phyloP scores from a whole-genome alignment of 2,113 vertebrate genomes.

The Turnix velox region DNA sequence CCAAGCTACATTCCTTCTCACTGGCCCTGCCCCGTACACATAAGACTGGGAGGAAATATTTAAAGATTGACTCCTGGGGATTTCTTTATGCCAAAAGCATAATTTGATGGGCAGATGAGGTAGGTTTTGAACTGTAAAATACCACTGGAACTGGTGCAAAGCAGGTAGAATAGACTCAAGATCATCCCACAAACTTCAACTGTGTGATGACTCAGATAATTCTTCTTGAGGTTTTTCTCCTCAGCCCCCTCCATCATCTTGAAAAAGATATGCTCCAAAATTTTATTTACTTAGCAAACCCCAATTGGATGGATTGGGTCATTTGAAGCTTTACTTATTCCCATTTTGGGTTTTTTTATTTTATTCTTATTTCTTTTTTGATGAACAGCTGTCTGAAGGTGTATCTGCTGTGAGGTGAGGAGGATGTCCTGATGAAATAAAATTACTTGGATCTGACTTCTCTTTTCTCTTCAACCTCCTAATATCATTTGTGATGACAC shows the following conservation, averaged over 20 bases:
- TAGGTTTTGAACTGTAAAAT: background rate
- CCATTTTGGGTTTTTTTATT: background rate
- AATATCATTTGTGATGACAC: background rate
- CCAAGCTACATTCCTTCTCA: background rate
- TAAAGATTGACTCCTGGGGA: background rate
- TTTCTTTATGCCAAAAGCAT: background rate
- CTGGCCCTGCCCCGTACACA: background rate
- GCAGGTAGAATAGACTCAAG: background rate
- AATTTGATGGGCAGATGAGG: background rate
- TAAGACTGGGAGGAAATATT: background rate
- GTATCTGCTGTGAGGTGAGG: background rate
- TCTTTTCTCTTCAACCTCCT: background rate
- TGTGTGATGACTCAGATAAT: background rate
- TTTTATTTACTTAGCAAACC: background rate
- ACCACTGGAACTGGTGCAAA: background rate
- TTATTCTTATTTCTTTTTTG: background rate
- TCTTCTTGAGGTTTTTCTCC: background rate
- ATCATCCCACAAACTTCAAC: constrained; percentile 2
- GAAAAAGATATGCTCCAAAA: background rate
- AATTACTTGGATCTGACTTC: background rate
- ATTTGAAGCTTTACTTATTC: background rate
- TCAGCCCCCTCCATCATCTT: background rate
- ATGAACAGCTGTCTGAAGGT: background rate
- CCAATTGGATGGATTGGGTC: background rate
- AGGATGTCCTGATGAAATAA: background rate